Base-by-base conservation (phyloP, 2,888 invertebrate species). In the Bombyx huttoni region DNA sequence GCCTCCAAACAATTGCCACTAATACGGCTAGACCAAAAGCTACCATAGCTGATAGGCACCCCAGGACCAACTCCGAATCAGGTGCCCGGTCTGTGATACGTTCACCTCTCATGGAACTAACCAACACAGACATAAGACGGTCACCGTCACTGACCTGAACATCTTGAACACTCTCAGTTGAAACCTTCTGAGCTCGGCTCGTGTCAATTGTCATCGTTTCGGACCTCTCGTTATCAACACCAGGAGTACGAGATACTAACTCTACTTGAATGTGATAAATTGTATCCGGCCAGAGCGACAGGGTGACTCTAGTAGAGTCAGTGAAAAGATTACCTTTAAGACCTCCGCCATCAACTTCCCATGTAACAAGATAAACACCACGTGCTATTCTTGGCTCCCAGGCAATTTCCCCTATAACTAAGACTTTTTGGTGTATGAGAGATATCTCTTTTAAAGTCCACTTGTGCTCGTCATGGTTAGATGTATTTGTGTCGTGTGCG, bases 261-360 rank as follows among this genome's bases (percentile, higher is more conserved):
- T 91, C 91, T 24, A 94, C 94, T 90, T 94, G 94, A 69, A 95
- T 94, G 78, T 94, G 93, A 78, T 94, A 95, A 60, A 93, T 81
- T 48, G 94, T 94, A 75, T 94, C 94, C 50, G 94, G 94, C 94
- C 94, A 94, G 51, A 95, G 85, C 53, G 94, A 94, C 61, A 95
- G 80, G 52, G 94, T 94, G 56, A 94, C 94, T 67, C 92, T 91
- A 54, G 94, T 94, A 51, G 94, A 93, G 78, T 94, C 94, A 47
- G 94, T 95, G 79, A 94, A 93, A 59, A 94, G 89, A 80, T 94
- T 94, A 59, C 94, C 94, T 81, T 93, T 94, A 56, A 95, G 86
- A 58, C 94, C 94, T 62, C 94, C 94, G 54, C 94, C 94, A 68
- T 93, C 93, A 52, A 94, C 93, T 89, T 95, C 94, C 94, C 94